These are phyloP conservation scores for Apocrypta bakeri DNA, from an alignment of 1,140 invertebrate genomes.

Conservation along the genomic window DNA sequence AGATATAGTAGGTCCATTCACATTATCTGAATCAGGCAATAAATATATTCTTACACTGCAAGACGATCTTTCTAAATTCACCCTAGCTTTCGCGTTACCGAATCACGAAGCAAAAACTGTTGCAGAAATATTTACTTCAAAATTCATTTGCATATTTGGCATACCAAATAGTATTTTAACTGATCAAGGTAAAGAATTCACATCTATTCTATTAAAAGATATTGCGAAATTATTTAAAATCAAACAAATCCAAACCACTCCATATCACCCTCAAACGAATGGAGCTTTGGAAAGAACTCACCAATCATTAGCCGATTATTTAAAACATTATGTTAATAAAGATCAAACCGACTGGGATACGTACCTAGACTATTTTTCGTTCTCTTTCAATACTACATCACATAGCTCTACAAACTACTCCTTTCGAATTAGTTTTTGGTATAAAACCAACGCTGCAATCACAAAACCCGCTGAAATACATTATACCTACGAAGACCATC, in stretches of 20 bases:
- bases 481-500: slow-evolving; percentile 24
- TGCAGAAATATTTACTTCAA: slow-evolving; percentile 44
- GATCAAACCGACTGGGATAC: slow-evolving; percentile 63
- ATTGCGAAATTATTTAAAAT: slow-evolving; percentile 51
- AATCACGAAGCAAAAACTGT: slow-evolving; percentile 58
- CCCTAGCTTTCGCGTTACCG: slow-evolving; percentile 47
- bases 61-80: slow-evolving; percentile 62
- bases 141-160: slow-evolving; percentile 60
- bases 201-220: slow-evolving; percentile 21
- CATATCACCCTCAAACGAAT: slow-evolving; percentile 67
- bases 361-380: slow-evolving; percentile 60
- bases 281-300: slow-evolving; percentile 66
- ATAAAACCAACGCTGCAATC: slow-evolving; percentile 29
- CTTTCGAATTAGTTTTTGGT: slow-evolving; percentile 48
- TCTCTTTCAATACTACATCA: slow-evolving; percentile 51
- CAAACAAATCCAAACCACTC: slow-evolving; percentile 60
- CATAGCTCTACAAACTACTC: slow-evolving; percentile 57
- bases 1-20: slow-evolving; percentile 62
- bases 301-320: slow-evolving; percentile 55
- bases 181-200: slow-evolving; percentile 62
- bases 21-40: slow-evolving; percentile 55
- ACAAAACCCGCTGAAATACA: background rate
- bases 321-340: slow-evolving; percentile 56
- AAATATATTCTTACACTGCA: slow-evolving; percentile 62
- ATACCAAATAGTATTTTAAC: slow-evolving; percentile 60